Evolutionary conservation across 2,113 vertebrate species (phyloP).

Genomic region (Oriolus oriolus): DNA sequence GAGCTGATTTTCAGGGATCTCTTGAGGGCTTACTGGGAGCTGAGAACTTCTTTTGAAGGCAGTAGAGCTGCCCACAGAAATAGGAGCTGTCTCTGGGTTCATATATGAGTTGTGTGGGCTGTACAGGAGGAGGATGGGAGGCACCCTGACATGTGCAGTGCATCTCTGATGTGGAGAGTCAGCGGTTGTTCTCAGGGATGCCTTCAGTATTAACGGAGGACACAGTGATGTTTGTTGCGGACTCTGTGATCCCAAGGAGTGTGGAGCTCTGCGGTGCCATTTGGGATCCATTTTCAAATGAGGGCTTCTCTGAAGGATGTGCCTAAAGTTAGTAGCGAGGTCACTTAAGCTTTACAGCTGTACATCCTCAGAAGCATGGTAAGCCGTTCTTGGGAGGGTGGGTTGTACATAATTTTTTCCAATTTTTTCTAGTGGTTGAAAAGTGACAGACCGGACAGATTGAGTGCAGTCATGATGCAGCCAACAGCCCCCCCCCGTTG

Average conservation of each 20-base stretch:
- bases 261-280: not conserved
- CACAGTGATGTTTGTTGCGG: not conserved
- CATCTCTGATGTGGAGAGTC: not conserved
- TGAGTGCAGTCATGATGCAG: not conserved
- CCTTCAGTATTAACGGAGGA: not conserved
- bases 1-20: not conserved
- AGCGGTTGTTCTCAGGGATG: not conserved
- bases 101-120: not conserved
- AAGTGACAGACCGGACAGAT: not conserved
- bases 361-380: not conserved
- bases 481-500: not conserved
- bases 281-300: not conserved
- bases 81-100: not conserved
- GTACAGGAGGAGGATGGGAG: accelerated
- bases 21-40: not conserved
- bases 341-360: not conserved
- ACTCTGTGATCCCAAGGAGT: not conserved
- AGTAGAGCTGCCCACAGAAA: not conserved
- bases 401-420: not conserved
- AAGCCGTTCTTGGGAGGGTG: not conserved
- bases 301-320: not conserved
- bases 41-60: not conserved
- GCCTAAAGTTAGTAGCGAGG: not conserved
- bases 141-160: not conserved
- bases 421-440: not conserved